phyloP scores from a whole-genome alignment of 2,797 vertebrate genomes.

The Danionella dracula region DNA sequence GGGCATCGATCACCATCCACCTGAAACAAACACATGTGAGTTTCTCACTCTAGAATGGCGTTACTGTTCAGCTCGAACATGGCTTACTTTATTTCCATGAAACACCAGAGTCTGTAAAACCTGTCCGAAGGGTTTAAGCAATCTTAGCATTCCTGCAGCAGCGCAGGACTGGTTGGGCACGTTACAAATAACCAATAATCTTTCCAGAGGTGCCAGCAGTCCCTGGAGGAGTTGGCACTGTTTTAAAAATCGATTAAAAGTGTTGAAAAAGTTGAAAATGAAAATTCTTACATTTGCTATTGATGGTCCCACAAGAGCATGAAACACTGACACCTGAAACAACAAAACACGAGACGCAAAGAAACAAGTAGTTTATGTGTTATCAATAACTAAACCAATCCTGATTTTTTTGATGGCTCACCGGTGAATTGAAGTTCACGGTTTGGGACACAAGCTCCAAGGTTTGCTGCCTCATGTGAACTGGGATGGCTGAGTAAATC shows the following conservation, averaged over 20 bases:
- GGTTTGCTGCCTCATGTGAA: constrained; percentile 64
- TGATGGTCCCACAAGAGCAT: constrained; percentile 21
- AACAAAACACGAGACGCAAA: background rate
- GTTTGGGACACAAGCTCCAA: constrained; percentile 60
- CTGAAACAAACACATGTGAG: background rate
- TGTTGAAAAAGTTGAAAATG: background rate
- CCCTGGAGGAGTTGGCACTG: background rate
- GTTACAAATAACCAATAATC: constrained; percentile 14
- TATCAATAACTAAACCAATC: background rate
- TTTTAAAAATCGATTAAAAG: background rate
- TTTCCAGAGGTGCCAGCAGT: background rate
- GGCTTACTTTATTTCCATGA: background rate
- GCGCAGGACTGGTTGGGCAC: background rate
- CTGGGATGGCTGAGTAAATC: constrained; percentile 71
- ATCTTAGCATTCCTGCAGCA: background rate
- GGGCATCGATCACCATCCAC: background rate
- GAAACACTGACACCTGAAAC: constrained; percentile 21
- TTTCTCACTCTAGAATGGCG: no score
- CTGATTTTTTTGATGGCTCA: constrained; percentile 46
- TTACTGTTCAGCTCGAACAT: background rate
- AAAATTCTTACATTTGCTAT: constrained; percentile 14
- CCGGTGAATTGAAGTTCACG: constrained; percentile 68
- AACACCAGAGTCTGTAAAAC: background rate
- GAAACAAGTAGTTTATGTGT: background rate
- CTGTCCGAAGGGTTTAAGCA: constrained; percentile 20